These are phyloP conservation scores for cattle (Bos taurus) DNA, from an alignment of 2,113 vertebrate species.

Conservation along the genomic window DNA sequence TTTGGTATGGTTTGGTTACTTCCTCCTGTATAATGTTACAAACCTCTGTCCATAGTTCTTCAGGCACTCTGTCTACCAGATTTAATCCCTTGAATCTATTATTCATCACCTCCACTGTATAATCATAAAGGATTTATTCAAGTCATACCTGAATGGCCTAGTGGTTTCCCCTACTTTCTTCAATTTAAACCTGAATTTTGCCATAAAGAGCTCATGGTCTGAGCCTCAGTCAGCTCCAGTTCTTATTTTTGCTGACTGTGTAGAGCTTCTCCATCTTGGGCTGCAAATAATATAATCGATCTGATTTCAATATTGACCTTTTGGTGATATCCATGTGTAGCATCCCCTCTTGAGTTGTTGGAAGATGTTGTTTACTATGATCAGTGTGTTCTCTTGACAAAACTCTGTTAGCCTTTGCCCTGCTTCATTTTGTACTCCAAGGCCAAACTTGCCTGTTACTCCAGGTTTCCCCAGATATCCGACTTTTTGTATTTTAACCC, in stretches of 20 bases:
- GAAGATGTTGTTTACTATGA: neutral
- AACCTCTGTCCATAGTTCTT: neutral
- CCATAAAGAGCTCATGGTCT: neutral
- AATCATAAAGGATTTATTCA: neutral
- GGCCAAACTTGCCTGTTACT: neutral
- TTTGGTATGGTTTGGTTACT: neutral
- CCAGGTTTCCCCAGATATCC: neutral
- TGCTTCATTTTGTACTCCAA: neutral
- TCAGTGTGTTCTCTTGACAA: neutral
- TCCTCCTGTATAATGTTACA: neutral
- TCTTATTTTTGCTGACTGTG: neutral
- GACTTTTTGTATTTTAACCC: neutral
- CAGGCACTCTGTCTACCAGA: neutral
- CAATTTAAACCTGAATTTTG: neutral
- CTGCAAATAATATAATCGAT: neutral
- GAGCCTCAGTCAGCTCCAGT: neutral
- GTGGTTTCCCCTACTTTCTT: neutral
- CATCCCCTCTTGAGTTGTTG: neutral
- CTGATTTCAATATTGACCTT: neutral
- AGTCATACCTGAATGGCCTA: neutral
- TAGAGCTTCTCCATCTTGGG: neutral
- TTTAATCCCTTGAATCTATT: neutral
- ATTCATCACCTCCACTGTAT: neutral
- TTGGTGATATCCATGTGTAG: neutral
- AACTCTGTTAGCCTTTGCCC: neutral